Evolutionary conservation across 92 coral and sea anemone genomes (phyloP).

Genomic region (Siderastrea siderea): DNA sequence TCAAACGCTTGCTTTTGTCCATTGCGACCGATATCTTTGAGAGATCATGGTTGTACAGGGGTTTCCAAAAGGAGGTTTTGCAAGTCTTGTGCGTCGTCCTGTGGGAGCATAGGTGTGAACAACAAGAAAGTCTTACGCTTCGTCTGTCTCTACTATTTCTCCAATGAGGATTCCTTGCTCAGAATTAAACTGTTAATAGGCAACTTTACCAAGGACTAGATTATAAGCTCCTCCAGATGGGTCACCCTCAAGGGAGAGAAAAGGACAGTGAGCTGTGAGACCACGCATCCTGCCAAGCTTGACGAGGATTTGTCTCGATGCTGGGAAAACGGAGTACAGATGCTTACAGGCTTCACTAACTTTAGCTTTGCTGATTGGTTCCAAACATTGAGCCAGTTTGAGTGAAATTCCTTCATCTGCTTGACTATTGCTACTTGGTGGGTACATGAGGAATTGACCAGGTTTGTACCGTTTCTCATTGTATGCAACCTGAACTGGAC

Average conservation of each 20-base stretch:
- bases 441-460: background rate
- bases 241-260: background rate
- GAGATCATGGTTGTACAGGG: background rate
- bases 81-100: slow-evolving; percentile 21
- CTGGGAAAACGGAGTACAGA: slow-evolving; percentile 31
- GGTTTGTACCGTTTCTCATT: background rate
- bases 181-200: background rate
- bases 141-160: slow-evolving; percentile 13
- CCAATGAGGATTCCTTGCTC: slow-evolving; percentile 18
- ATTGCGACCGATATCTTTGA: background rate
- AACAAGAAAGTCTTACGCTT: slow-evolving; percentile 11
- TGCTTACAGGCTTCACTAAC: slow-evolving; percentile 23
- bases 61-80: slow-evolving; percentile 6
- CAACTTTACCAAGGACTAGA: slow-evolving; percentile 10
- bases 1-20: slow-evolving; percentile 22
- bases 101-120: slow-evolving; percentile 19
- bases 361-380: background rate
- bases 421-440: background rate
- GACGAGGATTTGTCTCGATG: background rate
- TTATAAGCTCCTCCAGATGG: slow-evolving; percentile 30
- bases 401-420: slow-evolving; percentile 38
- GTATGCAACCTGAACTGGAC: background rate
- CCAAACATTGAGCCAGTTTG: slow-evolving; percentile 15
- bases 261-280: slow-evolving; percentile 28
- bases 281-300: background rate